Conservation (phyloP, 2,888 invertebrate species). For the Aspidiotus rigidus region DNA sequence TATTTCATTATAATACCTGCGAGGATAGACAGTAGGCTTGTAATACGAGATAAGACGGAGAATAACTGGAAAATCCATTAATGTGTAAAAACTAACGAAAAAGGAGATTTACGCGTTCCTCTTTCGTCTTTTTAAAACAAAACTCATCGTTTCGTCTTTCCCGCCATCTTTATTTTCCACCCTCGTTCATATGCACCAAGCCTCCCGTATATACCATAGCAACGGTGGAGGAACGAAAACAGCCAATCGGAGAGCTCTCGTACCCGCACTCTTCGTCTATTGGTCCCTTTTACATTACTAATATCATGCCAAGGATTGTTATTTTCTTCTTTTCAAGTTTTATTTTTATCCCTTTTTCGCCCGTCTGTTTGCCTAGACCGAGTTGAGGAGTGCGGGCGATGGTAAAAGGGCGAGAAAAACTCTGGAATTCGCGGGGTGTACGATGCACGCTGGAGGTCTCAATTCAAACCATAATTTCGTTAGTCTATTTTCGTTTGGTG, state of each 20-base stretch:
- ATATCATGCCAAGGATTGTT: slow-evolving; percentile 29
- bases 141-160: slow-evolving; percentile 19
- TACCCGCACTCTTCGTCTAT: slow-evolving; percentile 29
- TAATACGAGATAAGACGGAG: slow-evolving; percentile 8
- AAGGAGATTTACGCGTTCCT: slow-evolving; percentile 2
- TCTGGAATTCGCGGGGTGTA: slow-evolving; percentile 17
- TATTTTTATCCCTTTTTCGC: slow-evolving; percentile 33
- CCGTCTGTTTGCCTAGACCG: slow-evolving; percentile 21
- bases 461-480: slow-evolving; percentile 48
- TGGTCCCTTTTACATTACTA: slow-evolving; percentile 23
- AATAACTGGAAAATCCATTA: slow-evolving; percentile 32
- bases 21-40: background rate
- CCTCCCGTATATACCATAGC: slow-evolving; percentile 17
- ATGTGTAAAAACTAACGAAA: slow-evolving; percentile 22
- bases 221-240: slow-evolving; percentile 23
- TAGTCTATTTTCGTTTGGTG: slow-evolving; percentile 56
- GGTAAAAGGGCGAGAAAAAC: slow-evolving; percentile 7
- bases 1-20: slow-evolving; percentile 7
- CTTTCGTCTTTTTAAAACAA: slow-evolving; percentile 27
- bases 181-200: background rate
- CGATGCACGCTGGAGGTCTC: slow-evolving; percentile 29
- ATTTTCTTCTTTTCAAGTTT: slow-evolving; percentile 30
- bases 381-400: slow-evolving; percentile 1
- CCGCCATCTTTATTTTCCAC: slow-evolving; percentile 28
- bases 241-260: slow-evolving; percentile 21